phyloP scores from a whole-genome alignment of 2,888 invertebrate genomes.

The Acleris literana region DNA sequence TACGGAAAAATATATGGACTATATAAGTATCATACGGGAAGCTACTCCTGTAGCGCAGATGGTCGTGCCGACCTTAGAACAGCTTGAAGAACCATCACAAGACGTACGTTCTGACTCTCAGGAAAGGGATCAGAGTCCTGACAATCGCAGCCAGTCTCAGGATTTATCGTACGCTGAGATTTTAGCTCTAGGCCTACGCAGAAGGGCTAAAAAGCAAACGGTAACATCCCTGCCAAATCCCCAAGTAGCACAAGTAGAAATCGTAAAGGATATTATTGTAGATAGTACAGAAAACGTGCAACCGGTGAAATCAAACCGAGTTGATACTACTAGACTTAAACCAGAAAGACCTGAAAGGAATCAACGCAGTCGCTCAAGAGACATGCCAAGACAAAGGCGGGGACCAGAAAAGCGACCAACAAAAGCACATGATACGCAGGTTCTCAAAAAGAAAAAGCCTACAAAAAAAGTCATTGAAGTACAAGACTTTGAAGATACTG shows the following conservation, averaged over 20 bases:
- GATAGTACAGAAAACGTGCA: constrained; percentile 60
- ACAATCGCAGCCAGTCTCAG: constrained; percentile 71
- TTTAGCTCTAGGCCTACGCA: constrained; percentile 85
- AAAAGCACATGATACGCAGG: constrained; percentile 64
- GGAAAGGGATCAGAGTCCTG: constrained; percentile 59
- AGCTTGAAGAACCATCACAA: constrained; percentile 29
- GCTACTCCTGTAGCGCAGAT: constrained; percentile 27
- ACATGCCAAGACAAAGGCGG: constrained; percentile 69
- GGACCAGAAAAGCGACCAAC: constrained; percentile 68
- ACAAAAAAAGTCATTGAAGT: constrained; percentile 72
- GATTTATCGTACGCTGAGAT: constrained; percentile 89
- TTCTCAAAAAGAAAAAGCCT: constrained; percentile 68
- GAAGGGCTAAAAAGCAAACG: constrained; percentile 56
- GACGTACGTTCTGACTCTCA: constrained; percentile 46
- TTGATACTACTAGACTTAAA: constrained; percentile 47
- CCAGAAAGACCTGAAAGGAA: constrained; percentile 47
- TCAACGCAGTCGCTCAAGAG: constrained; percentile 68
- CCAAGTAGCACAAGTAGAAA: constrained; percentile 69
- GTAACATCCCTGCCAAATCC: constrained; percentile 64
- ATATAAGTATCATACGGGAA: constrained; percentile 47
- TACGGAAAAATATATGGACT: constrained; percentile 45
- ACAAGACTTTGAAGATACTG: constrained; percentile 68
- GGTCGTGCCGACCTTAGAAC: constrained; percentile 37
- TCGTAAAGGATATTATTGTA: constrained; percentile 65
- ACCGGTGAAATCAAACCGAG: constrained; percentile 52